Percentiles rank a stretch among this genome's conserved stretches.
These are phyloP conservation scores for Papilio dardanus DNA, from an alignment of 1,140 invertebrate species.

Conservation along the genomic window DNA sequence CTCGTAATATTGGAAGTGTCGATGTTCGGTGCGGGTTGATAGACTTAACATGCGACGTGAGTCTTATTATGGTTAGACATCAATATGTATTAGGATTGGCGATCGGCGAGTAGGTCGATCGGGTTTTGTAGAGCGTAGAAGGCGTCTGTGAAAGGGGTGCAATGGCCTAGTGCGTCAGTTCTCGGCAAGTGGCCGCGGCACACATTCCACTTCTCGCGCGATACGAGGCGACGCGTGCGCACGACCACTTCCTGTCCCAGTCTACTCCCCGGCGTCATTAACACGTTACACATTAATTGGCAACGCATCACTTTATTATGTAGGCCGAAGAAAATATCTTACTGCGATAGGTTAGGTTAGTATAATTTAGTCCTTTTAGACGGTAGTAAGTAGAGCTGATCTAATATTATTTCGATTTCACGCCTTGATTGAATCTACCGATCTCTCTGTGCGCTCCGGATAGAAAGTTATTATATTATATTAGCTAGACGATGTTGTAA, in stretches of 20 bases:
- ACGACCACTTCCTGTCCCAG: slow-evolving; percentile 61
- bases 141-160: slow-evolving; percentile 77
- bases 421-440: no score
- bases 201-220: slow-evolving; percentile 73
- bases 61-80: slow-evolving; percentile 32
- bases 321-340: neutral
- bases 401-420: no score
- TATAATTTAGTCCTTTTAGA: neutral
- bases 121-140: slow-evolving; percentile 78
- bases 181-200: slow-evolving; percentile 65
- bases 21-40: slow-evolving; percentile 30
- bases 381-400: no score
- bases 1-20: neutral
- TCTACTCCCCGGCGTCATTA: slow-evolving; percentile 38
- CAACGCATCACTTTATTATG: neutral
- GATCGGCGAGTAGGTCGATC: slow-evolving; percentile 60
- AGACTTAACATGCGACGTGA: neutral
- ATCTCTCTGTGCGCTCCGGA: no score
- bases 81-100: slow-evolving; percentile 64
- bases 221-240: slow-evolving; percentile 67
- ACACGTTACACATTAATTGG: slow-evolving; percentile 20
- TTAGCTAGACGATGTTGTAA: no score
- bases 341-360: neutral
- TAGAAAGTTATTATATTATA: no score
- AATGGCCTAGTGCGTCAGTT: slow-evolving; percentile 72